Evolutionary conservation across 2,797 vertebrate genomes (phyloP).

Genomic region (Gambelia wislizenii): DNA sequence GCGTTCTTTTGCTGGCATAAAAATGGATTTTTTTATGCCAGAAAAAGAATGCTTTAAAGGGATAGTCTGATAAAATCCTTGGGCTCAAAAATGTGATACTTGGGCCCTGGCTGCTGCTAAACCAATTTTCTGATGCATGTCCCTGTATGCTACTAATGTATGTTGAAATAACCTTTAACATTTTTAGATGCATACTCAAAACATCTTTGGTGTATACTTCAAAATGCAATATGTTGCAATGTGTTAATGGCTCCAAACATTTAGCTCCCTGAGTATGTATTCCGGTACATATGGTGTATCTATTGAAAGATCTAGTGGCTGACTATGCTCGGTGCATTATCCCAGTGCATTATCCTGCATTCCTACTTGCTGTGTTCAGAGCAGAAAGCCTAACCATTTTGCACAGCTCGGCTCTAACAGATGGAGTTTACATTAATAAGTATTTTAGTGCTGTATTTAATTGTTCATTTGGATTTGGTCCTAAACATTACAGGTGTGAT

Average conservation of each 20-base stretch:
- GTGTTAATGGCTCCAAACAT: neutral
- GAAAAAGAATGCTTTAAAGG: too few species aligned
- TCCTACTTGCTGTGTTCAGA: neutral
- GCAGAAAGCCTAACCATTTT: neutral
- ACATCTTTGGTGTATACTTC: neutral
- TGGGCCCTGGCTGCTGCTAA: neutral
- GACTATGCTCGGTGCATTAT: neutral
- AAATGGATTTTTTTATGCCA: too few species aligned
- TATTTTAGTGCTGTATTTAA: neutral
- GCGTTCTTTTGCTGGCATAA: too few species aligned
- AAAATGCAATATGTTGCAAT: neutral
- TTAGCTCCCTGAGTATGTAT: neutral
- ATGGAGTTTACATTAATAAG: neutral
- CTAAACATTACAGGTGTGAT: slow-evolving; percentile 1
- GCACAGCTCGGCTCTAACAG: neutral
- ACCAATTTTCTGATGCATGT: neutral
- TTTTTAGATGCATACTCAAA: neutral
- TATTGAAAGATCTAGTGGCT: neutral
- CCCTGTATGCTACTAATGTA: neutral
- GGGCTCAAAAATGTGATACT: neutral
- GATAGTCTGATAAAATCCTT: too few species aligned
- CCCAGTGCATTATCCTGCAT: neutral
- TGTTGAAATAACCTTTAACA: neutral
- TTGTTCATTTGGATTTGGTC: slow-evolving; percentile 13
- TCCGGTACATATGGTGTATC: slow-evolving; percentile 1